Percentiles rank a stretch among this genome's conserved stretches.
Evolutionary conservation across 2,888 invertebrate genomes (phyloP).

Genomic region (Heliconius charithonia): DNA sequence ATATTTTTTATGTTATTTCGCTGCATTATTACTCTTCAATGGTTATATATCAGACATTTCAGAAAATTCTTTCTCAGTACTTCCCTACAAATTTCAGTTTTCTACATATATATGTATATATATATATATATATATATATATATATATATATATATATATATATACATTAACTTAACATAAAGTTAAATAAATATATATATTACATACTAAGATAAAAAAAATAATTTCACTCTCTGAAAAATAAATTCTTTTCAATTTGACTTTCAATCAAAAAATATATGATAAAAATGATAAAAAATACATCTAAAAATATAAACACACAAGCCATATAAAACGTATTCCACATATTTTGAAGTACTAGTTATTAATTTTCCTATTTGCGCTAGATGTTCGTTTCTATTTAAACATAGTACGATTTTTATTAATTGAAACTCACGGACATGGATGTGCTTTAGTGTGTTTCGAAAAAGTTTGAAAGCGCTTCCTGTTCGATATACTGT

Average conservation of each 20-base stretch:
- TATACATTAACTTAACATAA: no score
- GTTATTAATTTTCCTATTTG: slow-evolving; percentile 22
- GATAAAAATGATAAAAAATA: slow-evolving; percentile 4
- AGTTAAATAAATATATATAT: no score
- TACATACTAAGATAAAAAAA: background rate
- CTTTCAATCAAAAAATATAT: background rate
- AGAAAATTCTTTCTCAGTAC: no score
- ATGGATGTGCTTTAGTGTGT: slow-evolving; percentile 16
- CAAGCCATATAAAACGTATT: background rate
- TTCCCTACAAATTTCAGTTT: no score
- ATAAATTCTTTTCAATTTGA: background rate
- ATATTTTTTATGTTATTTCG: no score
- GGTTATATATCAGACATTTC: no score
- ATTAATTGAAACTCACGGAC: slow-evolving; percentile 20
- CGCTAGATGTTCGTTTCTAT: slow-evolving; percentile 13
- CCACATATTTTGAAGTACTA: slow-evolving; percentile 7
- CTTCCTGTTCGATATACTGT: slow-evolving; percentile 6
- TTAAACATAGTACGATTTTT: slow-evolving; percentile 18
- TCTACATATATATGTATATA: no score
- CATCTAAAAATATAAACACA: background rate
- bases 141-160: no score
- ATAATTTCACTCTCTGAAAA: background rate
- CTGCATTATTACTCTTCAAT: no score
- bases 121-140: no score
- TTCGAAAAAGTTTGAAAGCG: slow-evolving; percentile 21